phyloP scores from a whole-genome alignment of 2,797 vertebrate species.

The Orestias chungarensis region DNA sequence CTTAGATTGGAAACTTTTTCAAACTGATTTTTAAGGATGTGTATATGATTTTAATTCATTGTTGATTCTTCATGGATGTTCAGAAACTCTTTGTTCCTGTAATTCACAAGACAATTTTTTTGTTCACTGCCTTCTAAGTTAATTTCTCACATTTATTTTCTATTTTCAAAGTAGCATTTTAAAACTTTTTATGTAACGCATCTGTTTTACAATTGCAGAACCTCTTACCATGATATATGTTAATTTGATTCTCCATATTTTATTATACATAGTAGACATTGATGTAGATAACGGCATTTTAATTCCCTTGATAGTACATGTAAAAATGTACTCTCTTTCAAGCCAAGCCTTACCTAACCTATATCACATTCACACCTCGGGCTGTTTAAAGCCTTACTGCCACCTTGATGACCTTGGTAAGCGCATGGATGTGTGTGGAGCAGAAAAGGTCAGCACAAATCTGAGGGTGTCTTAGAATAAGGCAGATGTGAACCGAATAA shows the following conservation, averaged over 20 bases:
- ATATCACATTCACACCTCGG: constrained; percentile 7
- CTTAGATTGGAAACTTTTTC: too few relatives aligned
- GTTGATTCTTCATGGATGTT: too few relatives aligned
- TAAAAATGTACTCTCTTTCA: background rate
- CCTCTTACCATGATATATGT: background rate
- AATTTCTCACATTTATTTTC: background rate
- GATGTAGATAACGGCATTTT: constrained; percentile 30
- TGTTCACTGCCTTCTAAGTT: background rate
- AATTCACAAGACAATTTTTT: background rate
- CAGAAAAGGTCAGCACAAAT: constrained; percentile 38
- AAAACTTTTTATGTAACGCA: background rate
- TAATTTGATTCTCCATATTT: background rate
- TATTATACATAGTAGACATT: constrained; percentile 38
- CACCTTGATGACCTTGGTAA: constrained; percentile 22
- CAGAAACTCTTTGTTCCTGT: too few relatives aligned
- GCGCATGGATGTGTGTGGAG: constrained; percentile 20
- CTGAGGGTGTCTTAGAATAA: constrained; percentile 32
- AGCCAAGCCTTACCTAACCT: background rate
- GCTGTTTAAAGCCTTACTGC: constrained; percentile 28
- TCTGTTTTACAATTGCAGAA: background rate
- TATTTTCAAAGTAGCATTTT: background rate
- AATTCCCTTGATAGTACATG: background rate
- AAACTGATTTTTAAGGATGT: too few relatives aligned
- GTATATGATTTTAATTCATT: too few relatives aligned
- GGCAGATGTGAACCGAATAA: constrained; percentile 56